Conservation (phyloP, 2,113 vertebrate species). For the Cromileptes altivelis region DNA sequence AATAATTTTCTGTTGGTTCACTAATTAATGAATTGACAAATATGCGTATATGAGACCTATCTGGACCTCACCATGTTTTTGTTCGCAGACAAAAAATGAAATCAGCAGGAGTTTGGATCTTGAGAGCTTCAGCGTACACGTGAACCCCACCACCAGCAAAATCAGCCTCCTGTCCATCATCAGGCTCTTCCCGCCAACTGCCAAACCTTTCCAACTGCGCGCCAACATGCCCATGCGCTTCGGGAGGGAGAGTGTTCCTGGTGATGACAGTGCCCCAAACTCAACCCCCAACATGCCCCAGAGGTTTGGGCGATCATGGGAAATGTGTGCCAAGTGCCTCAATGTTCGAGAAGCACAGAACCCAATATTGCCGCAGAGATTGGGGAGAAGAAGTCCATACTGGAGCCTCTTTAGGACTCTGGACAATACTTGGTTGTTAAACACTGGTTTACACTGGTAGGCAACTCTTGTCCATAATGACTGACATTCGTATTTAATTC, state of each 20-base stretch:
- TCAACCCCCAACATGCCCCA: conserved; percentile 80
- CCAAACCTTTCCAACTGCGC: conserved; percentile 59
- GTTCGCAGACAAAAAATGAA: conserved; percentile 57
- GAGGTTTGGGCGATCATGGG: conserved; percentile 80
- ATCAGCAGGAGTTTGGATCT: conserved; percentile 78
- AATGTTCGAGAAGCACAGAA: conserved; percentile 12
- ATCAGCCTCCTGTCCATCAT: conserved; percentile 69
- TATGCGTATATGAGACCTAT: not conserved
- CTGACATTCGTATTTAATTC: too few species aligned
- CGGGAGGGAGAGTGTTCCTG: conserved; percentile 58
- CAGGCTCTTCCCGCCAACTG: conserved; percentile 67
- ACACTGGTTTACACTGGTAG: conserved; percentile 53
- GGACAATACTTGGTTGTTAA: conserved; percentile 40
- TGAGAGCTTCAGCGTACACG: conserved; percentile 58
- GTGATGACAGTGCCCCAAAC: conserved; percentile 34
- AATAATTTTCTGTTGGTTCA: not conserved
- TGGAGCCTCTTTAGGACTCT: conserved; percentile 54
- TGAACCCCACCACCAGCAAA: conserved; percentile 62
- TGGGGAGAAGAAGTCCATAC: conserved; percentile 51
- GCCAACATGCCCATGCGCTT: conserved; percentile 83
- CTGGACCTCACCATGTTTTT: not conserved
- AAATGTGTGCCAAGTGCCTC: conserved; percentile 53
- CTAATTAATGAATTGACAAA: not conserved
- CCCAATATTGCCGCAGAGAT: conserved; percentile 58
- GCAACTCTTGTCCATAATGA: not conserved